Percentiles rank a stretch among this genome's conserved stretches.
Conservation (phyloP, 2,888 invertebrate species). For the Aspidiotus destructor region DNA sequence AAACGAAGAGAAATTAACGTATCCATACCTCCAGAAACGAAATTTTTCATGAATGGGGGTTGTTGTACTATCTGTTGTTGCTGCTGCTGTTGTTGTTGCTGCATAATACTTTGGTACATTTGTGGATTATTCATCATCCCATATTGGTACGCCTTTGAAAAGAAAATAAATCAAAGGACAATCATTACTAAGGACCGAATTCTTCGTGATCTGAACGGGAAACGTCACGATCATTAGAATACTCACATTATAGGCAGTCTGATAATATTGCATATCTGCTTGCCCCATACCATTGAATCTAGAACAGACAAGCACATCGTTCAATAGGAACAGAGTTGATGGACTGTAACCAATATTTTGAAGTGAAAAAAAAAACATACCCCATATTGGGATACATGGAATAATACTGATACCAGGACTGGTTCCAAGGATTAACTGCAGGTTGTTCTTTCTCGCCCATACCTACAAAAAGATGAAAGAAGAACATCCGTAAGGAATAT, state of each 20-base stretch:
- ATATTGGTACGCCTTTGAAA: not conserved
- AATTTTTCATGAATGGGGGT: slow-evolving; percentile 14
- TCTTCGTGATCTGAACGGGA: not conserved
- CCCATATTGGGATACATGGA: slow-evolving; percentile 24
- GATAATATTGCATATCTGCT: slow-evolving; percentile 19
- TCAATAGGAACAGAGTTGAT: not conserved
- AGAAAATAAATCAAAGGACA: not conserved
- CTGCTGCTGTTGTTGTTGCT: slow-evolving; percentile 25
- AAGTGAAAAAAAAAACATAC: slow-evolving; percentile 15
- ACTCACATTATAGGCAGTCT: slow-evolving; percentile 17
- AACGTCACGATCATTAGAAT: not conserved
- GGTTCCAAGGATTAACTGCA: slow-evolving; percentile 18
- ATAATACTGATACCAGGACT: slow-evolving; percentile 25
- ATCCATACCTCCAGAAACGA: slow-evolving; percentile 21
- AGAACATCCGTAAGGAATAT: too few relatives aligned
- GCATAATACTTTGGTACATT: slow-evolving; percentile 20
- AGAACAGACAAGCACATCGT: not conserved
- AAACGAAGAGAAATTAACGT: not conserved
- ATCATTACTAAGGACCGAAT: not conserved
- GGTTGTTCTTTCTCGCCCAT: slow-evolving; percentile 24
- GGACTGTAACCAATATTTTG: not conserved
- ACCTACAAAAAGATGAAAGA: not conserved
- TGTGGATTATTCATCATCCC: slow-evolving; percentile 7
- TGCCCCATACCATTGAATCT: slow-evolving; percentile 19
- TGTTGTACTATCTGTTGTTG: not conserved